Evolutionary conservation across 2,888 invertebrate genomes (phyloP), one percentile per base, ranked within the genome.

Genomic region (Lasioglossum villosulum): DNA sequence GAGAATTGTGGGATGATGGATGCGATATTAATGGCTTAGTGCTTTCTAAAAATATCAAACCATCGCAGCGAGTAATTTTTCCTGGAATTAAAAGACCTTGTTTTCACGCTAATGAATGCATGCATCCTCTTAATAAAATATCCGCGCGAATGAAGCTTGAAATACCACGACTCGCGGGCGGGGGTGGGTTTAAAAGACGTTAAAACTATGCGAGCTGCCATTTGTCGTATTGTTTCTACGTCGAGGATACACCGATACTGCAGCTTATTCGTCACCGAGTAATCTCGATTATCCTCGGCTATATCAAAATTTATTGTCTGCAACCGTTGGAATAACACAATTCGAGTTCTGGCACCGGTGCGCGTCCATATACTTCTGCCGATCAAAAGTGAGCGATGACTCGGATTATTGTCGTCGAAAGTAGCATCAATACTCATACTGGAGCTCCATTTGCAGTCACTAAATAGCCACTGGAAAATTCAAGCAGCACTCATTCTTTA

Each of bases 141-240:
- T 14, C 2, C 19, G 59, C 23, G 42, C 34, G 39, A 30, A 63
- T 71, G 48, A 39, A 42, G 52, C n/a, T 27, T 39, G 42, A 75
- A 75, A 81, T 83, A 48, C 72, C 75, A 39, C 16, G 42, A 72
- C 42, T 48, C 27, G 19, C 6, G 5, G 48, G 2, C 6, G 52
- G 6, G 19, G 30, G 45, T 19, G 5, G 8, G 27, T 59, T 68
- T n/a, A 30, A n/a, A 16, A 6, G 19, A 16, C 10, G 34, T 37
- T 83, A 66, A 45, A 76, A 66, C 37, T 27, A n/a, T 3, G 23
- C 27, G n/a, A n/a, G n/a, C 10, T 16, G 34, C 1, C 0, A 4
- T 10, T 37, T 4, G 0, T 8, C 16, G 6, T n/a, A 37, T 37
- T n/a, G 23, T 59, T 59, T 14, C 19, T 19, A 6, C 39, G 27